Base-by-base conservation (phyloP, 2,888 invertebrate genomes). In the Philereme transversata region DNA sequence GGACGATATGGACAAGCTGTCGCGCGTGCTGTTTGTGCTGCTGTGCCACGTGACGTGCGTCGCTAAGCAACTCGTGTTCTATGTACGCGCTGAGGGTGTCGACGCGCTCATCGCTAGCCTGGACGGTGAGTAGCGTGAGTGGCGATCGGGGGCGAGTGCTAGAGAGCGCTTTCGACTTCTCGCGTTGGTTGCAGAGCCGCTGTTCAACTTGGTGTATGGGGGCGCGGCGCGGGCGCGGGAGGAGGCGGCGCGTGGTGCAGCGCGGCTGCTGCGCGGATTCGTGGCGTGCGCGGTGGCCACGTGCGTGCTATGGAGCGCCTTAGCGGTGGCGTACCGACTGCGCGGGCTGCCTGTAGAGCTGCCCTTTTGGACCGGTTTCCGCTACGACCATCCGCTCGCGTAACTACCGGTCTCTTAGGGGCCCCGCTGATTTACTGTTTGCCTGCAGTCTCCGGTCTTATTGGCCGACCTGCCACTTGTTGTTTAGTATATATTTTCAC, bases 11-110 rank as follows among this genome's bases (percentile, higher is more conserved):
- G 78, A 76, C 35, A 81, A 81, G 69, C 65, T 89, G 52, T 79
- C 87, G 3, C 79, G 82, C 4, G 88, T 88, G 64, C 77, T 88
- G 85, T 88, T 87, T 70, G 73, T 89, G 64, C 70, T 87, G 71
- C 74, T 89, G 52, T 88, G 88, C 62, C 86, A 87, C 74, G 71
- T 84, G 60, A 87, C 88, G 4, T 86, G 87, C 34, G 69, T 87
- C 66, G 81, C 72, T 22, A 89, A 89, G 72, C 89, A 88, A 64
- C 8, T 83, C 35, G 81, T 81, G 43, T 85, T 89, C 63, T 74
- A 81, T 62, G 10, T 65, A 51, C 47, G 67, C 36, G 73, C 71
- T 9, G 63, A 52, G 7, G 55, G 66, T 7, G 66, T 75, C 49
- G 71, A 75, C 38, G 52, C 3, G 5, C 57, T 75, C 41, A 44